A percentile compares a stretch with the other conserved stretches of the same genome.
Evolutionary conservation across 2,888 invertebrate species (phyloP).

Genomic region (Lomographa bimaculata): DNA sequence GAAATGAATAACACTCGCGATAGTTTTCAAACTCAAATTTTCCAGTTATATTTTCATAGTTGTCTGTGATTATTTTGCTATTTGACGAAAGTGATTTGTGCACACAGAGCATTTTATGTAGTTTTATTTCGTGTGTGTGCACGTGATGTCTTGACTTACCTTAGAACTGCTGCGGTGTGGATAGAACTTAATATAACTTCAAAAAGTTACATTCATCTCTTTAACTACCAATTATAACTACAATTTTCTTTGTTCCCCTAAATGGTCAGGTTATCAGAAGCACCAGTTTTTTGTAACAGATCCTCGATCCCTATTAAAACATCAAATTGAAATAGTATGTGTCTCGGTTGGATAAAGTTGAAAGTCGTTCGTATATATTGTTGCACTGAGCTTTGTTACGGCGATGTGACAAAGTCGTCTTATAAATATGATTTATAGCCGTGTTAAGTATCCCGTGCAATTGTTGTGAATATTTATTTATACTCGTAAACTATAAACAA

Average conservation of each 20-base stretch:
- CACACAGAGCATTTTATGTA: too few species aligned
- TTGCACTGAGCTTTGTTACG: conserved; percentile 56
- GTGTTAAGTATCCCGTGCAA: conserved; percentile 81
- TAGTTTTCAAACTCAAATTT: too few species aligned
- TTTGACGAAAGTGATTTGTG: too few species aligned
- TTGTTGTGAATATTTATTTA: conserved; percentile 82
- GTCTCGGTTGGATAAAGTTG: conserved; percentile 47
- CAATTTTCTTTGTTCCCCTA: conserved; percentile 40
- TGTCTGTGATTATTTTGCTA: too few species aligned
- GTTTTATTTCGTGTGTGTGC: too few species aligned
- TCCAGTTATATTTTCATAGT: too few species aligned
- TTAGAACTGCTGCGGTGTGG: too few species aligned
- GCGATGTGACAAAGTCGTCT: conserved; percentile 79
- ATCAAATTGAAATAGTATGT: conserved; percentile 43
- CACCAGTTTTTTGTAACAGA: conserved; percentile 44
- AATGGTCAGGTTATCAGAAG: conserved; percentile 51
- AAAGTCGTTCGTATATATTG: conserved; percentile 47
- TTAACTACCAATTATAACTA: too few species aligned
- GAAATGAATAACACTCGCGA: too few species aligned
- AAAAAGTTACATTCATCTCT: too few species aligned
- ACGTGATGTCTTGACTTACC: too few species aligned
- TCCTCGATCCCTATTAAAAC: conserved; percentile 39
- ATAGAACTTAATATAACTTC: too few species aligned
- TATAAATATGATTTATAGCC: conserved; percentile 79
- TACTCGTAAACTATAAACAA: conserved; percentile 80